A percentile compares a stretch with the other conserved stretches of the same genome.
These are phyloP conservation scores for Diorhabda carinulata DNA, from an alignment of 1,140 invertebrate species.

Conservation along the genomic window DNA sequence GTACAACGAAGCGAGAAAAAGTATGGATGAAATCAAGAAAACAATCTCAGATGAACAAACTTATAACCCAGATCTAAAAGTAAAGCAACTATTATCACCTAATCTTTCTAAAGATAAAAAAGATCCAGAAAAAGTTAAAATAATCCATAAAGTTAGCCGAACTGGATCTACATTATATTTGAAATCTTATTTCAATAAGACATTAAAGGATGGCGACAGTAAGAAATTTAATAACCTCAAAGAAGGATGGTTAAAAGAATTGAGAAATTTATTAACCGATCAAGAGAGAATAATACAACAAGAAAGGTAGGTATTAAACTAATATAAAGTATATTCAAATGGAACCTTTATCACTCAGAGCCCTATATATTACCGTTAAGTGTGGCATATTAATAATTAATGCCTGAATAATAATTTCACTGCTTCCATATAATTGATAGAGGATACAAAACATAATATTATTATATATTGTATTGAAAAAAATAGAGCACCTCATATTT, in stretches of 20 bases:
- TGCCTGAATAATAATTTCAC: too few species aligned
- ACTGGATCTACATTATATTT: slow-evolving; percentile 30
- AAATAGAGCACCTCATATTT: too few species aligned
- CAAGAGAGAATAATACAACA: slow-evolving; percentile 44
- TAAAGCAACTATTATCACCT: slow-evolving; percentile 24
- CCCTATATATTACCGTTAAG: too few species aligned
- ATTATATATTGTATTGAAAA: too few species aligned
- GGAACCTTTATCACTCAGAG: too few species aligned
- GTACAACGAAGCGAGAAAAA: neutral
- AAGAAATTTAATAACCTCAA: slow-evolving; percentile 26
- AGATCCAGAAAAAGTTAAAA: slow-evolving; percentile 19
- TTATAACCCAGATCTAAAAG: slow-evolving; percentile 15
- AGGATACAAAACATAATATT: too few species aligned
- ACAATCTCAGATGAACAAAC: neutral
- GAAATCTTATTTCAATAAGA: slow-evolving; percentile 33
- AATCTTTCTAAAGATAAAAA: neutral
- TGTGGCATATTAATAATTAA: too few species aligned
- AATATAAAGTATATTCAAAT: too few species aligned
- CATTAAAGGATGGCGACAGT: slow-evolving; percentile 14
- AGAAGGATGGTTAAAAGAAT: slow-evolving; percentile 40
- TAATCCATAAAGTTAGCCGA: slow-evolving; percentile 36
- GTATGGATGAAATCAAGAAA: slow-evolving; percentile 5
- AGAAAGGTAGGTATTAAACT: slow-evolving; percentile 33
- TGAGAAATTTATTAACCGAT: slow-evolving; percentile 37
- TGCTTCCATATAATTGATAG: too few species aligned